A percentile compares a stretch with the other conserved stretches of the same genome.
Evolutionary conservation across 2,888 invertebrate species (phyloP).

Genomic region (Syrphus vitripennis): DNA sequence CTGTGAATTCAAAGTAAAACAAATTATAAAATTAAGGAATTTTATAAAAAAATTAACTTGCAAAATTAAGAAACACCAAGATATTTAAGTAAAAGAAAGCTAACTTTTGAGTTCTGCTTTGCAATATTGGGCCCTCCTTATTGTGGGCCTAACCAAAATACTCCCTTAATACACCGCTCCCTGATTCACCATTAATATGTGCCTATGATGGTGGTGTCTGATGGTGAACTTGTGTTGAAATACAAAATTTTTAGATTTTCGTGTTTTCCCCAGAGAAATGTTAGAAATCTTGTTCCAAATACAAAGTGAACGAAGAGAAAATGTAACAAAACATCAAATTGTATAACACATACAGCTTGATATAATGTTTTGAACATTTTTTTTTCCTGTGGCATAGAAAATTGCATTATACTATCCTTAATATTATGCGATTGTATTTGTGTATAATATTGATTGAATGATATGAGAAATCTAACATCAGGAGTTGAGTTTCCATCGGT

Average conservation of each 20-base stretch:
- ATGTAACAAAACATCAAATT: too few species aligned
- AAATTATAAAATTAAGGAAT: too few species aligned
- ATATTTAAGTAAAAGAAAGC: too few species aligned
- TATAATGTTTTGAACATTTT: constrained; percentile 21
- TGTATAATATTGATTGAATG: constrained; percentile 61
- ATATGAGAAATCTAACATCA: constrained; percentile 69
- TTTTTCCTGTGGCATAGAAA: not conserved
- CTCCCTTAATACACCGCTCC: fast-evolving
- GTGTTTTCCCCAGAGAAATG: constrained; percentile 61
- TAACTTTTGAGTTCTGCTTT: too few species aligned
- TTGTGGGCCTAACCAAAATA: not conserved
- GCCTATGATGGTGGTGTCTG: not conserved
- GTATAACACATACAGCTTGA: too few species aligned
- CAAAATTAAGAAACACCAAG: too few species aligned
- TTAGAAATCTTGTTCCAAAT: constrained; percentile 48
- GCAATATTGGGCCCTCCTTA: not conserved
- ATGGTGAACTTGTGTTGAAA: constrained; percentile 1
- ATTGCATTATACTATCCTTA: constrained; percentile 26
- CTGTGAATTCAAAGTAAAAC: too few species aligned
- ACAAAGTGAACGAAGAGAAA: too few species aligned
- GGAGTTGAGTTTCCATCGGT: constrained; percentile 31
- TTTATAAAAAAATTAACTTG: too few species aligned
- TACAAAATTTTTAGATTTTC: constrained; percentile 45
- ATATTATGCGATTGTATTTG: not conserved
- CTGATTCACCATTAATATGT: not conserved